Evolutionary conservation across 1,140 invertebrate genomes (phyloP).

Genomic region (Caenorhabditis briggsae): DNA sequence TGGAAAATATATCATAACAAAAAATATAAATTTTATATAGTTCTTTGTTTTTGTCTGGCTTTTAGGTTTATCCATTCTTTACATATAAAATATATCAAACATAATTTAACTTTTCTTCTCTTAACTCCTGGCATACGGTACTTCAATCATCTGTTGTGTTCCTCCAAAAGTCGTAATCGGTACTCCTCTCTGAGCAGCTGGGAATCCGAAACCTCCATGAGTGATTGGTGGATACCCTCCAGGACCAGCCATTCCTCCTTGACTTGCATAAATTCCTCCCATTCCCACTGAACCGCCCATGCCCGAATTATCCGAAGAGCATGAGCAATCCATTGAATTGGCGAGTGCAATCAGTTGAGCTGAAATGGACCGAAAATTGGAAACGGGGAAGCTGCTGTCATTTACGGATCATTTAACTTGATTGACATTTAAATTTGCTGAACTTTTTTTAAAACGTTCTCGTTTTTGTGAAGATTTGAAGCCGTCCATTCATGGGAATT

Average conservation of each 20-base stretch:
- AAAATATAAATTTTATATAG: no score
- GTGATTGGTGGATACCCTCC: conserved; percentile 26
- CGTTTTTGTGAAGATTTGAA: no score
- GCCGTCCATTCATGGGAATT: no score
- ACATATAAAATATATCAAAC: no score
- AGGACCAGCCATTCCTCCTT: conserved; percentile 28
- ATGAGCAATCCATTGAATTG: conserved; percentile 48
- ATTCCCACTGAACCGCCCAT: conserved; percentile 23
- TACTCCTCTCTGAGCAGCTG: conserved; percentile 20
- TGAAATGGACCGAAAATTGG: background rate
- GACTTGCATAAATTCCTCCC: conserved; percentile 42
- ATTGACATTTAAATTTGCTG: background rate
- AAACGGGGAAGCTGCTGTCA: background rate
- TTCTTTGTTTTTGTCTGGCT: no score
- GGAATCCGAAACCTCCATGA: conserved; percentile 35
- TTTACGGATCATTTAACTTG: conserved; percentile 15
- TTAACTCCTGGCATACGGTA: conserved; percentile 33
- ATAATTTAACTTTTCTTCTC: background rate
- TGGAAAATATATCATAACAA: background rate
- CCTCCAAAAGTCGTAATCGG: conserved; percentile 14
- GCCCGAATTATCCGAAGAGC: conserved; percentile 43
- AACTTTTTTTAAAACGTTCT: no score
- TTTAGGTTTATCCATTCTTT: background rate
- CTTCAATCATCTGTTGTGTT: conserved; percentile 40
- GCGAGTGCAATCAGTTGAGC: conserved; percentile 55